Base-by-base conservation (phyloP, 2,888 invertebrate genomes). In the Nematopogon swammerdamellus region DNA sequence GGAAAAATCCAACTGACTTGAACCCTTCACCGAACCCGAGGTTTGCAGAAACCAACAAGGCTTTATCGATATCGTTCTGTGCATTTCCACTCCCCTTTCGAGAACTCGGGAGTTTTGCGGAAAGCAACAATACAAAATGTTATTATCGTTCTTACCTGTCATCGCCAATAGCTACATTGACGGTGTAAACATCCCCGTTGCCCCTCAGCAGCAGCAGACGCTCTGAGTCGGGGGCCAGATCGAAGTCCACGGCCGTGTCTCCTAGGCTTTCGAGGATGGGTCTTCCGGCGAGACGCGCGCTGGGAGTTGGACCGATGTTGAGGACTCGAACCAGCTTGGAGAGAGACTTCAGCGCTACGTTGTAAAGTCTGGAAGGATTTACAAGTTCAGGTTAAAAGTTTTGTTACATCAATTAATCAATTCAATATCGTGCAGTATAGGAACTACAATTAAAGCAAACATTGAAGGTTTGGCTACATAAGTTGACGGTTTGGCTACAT, bases 241-340 rank as follows among this genome's bases (percentile, higher is more conserved):
- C 92, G 73, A 96, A 95, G 70, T 92, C 91, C 16, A 95, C 89
- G 0, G 91, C 91, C 0, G 86, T 85, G 61, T 95, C 94, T 0
- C 95, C 95, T n/a, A 95, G 81, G 8, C 79, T 77, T 51, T 75
- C 74, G 45, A 80, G 65, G n/a, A 79, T 59, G 0, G 69, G 63
- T 25, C 79, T 79, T 0, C 82, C 79, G 10, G 83, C 74, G 44
- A 79, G 54, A 1, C 62, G 63, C 2, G 79, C 69, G 2, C 68
- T 63, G 0, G 81, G 75, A 53, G 72, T 74, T 2, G 71, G 72
- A 0, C 79, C 75, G 14, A 73, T 70, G 1, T 65, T 59, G 55
- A 70, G 61, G 47, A 68, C 62, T 49, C 70, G 73, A 4, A 72
- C 65, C 2, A 80, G 60, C 43, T 70, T 71, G 1, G 77, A 72